Percentiles rank a stretch among this genome's conserved stretches.
Evolutionary conservation across 2,888 invertebrate genomes (phyloP).

Genomic region (Thereva nobilitata): DNA sequence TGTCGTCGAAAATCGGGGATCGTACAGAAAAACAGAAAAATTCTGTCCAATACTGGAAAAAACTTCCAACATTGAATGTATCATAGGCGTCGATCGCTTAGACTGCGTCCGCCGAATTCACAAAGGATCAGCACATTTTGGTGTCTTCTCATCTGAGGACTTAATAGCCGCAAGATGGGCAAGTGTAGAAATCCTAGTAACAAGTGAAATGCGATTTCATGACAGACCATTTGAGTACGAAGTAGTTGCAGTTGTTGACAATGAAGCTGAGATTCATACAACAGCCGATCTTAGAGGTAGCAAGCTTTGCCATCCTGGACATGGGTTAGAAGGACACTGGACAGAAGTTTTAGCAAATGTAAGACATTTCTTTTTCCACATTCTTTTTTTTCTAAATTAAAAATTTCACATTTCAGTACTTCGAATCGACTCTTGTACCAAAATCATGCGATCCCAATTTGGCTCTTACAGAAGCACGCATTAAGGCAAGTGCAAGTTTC

Average conservation of each 20-base stretch:
- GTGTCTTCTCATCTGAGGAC: slow-evolving; percentile 83
- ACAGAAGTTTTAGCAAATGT: slow-evolving; percentile 77
- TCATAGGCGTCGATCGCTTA: slow-evolving; percentile 74
- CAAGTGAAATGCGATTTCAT: slow-evolving; percentile 68
- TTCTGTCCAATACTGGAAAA: slow-evolving; percentile 68
- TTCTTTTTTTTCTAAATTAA: slow-evolving; percentile 22
- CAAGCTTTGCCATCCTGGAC: slow-evolving; percentile 82
- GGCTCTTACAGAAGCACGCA: slow-evolving; percentile 75
- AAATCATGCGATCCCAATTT: slow-evolving; percentile 70
- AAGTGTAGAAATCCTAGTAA: slow-evolving; percentile 68
- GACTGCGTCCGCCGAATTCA: slow-evolving; percentile 80
- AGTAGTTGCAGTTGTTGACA: slow-evolving; percentile 69
- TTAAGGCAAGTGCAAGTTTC: slow-evolving; percentile 72
- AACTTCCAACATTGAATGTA: slow-evolving; percentile 70
- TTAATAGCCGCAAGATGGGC: slow-evolving; percentile 74
- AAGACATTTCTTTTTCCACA: slow-evolving; percentile 47
- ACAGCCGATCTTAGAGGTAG: slow-evolving; percentile 68
- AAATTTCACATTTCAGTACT: slow-evolving; percentile 63
- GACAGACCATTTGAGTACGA: slow-evolving; percentile 64
- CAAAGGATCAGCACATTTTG: slow-evolving; percentile 80
- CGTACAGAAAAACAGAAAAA: slow-evolving; percentile 64
- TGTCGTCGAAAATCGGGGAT: slow-evolving; percentile 69
- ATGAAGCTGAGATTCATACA: slow-evolving; percentile 64
- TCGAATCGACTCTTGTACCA: slow-evolving; percentile 73
- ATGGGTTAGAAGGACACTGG: slow-evolving; percentile 72